A percentile compares a stretch with the other conserved stretches of the same genome.
These are phyloP conservation scores for Sarcophilus harrisii DNA, from an alignment of 2,797 vertebrate species.

Conservation along the genomic window DNA sequence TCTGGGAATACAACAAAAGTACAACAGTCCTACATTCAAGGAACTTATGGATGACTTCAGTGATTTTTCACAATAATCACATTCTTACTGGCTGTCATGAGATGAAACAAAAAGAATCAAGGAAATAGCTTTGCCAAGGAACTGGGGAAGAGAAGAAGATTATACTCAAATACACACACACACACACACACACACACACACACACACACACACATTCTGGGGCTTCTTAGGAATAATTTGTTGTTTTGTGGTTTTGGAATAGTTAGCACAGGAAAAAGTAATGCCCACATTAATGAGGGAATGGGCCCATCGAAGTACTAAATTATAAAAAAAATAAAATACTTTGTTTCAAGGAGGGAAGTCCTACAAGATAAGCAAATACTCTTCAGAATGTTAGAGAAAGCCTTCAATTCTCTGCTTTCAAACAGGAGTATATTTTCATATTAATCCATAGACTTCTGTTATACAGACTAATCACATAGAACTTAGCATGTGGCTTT, in stretches of 20 bases:
- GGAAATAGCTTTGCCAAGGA: conserved; percentile 16
- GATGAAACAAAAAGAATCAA: not conserved
- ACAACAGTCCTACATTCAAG: not conserved
- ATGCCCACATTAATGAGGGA: not conserved
- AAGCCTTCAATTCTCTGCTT: not conserved
- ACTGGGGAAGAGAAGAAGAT: conserved; percentile 41
- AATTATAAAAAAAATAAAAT: not conserved
- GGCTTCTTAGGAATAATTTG: conserved; percentile 59
- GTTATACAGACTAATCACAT: not conserved
- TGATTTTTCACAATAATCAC: conserved; percentile 3
- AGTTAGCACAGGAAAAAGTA: conserved; percentile 18
- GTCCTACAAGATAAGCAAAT: not conserved
- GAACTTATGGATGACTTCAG: not conserved
- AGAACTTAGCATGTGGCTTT: conserved; percentile 1
- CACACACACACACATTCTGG: too few relatives aligned
- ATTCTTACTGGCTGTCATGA: conserved; percentile 1
- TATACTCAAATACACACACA: conserved; percentile 49
- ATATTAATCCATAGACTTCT: not conserved
- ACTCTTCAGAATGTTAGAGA: not conserved
- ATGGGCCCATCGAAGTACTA: not conserved
- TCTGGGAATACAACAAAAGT: not conserved
- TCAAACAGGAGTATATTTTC: not conserved
- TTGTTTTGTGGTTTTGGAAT: conserved; percentile 45
- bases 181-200: too few relatives aligned
- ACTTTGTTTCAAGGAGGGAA: not conserved